Conservation (phyloP, 2,797 vertebrate species). For the Macroramphosus scolopax region DNA sequence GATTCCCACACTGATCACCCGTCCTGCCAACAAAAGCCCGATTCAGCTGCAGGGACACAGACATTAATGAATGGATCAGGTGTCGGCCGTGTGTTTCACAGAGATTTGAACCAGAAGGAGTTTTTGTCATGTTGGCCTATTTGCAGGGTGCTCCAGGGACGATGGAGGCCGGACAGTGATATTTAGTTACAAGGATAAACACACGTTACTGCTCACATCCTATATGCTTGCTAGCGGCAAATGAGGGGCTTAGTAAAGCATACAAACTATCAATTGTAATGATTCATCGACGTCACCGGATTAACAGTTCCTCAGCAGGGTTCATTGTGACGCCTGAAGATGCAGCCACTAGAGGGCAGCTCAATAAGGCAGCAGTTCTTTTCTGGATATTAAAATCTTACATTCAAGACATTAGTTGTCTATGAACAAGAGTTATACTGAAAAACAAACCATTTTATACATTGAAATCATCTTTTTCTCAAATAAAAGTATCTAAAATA, state of each 20-base stretch:
- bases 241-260: neutral
- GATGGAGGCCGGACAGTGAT: slow-evolving; percentile 10
- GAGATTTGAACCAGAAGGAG: slow-evolving; percentile 32
- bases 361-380: no score
- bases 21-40: slow-evolving; percentile 61
- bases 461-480: no score
- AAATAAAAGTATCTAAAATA: no score
- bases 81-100: slow-evolving; percentile 40
- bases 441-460: no score
- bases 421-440: no score
- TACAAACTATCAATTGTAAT: slow-evolving; percentile 1
- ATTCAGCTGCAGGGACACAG: slow-evolving; percentile 70
- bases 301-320: neutral
- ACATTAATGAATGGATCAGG: slow-evolving; percentile 55
- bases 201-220: slow-evolving; percentile 35
- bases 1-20: slow-evolving; percentile 73
- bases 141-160: slow-evolving; percentile 19
- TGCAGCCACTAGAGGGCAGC: no score
- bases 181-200: slow-evolving; percentile 46
- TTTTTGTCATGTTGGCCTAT: slow-evolving; percentile 39
- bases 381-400: no score
- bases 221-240: slow-evolving; percentile 5
- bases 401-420: no score
- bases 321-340: neutral
- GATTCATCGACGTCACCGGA: slow-evolving; percentile 4